phyloP scores from a whole-genome alignment of 2,113 vertebrate species.

The Crocuta crocuta region DNA sequence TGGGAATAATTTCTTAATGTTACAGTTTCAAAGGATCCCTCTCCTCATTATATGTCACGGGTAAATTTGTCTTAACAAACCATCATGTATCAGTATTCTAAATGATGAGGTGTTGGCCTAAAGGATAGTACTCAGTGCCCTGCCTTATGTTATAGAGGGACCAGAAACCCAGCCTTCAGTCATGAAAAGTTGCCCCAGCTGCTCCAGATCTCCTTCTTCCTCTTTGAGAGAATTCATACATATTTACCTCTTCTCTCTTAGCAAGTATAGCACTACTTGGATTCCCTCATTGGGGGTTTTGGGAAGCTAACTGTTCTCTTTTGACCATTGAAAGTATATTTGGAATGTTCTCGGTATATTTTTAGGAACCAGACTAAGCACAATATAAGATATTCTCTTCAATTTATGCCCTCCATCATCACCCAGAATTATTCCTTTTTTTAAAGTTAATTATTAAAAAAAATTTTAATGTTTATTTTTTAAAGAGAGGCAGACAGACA shows the following conservation, averaged over 20 bases:
- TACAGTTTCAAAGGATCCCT: not conserved
- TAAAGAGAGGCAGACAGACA: too few species aligned
- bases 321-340: constrained; percentile 1
- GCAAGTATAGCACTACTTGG: not conserved
- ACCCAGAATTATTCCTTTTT: not conserved
- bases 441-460: too few species aligned
- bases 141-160: not conserved
- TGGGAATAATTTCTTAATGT: constrained; percentile 29
- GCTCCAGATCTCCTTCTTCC: not conserved
- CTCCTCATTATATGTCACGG: not conserved
- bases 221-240: not conserved
- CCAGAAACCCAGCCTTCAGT: not conserved
- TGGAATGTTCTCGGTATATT: constrained; percentile 15
- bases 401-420: not conserved
- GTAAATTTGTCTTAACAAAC: not conserved
- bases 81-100: not conserved
- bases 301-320: not conserved
- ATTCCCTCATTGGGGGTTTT: not conserved
- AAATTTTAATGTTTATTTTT: too few species aligned
- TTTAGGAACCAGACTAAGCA: constrained; percentile 39
- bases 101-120: not conserved
- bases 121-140: not conserved
- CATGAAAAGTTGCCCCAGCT: not conserved
- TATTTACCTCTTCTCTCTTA: not conserved
- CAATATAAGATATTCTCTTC: not conserved